Conservation (phyloP, 2,797 vertebrate species). For the Amblyopsis hoosieri region DNA sequence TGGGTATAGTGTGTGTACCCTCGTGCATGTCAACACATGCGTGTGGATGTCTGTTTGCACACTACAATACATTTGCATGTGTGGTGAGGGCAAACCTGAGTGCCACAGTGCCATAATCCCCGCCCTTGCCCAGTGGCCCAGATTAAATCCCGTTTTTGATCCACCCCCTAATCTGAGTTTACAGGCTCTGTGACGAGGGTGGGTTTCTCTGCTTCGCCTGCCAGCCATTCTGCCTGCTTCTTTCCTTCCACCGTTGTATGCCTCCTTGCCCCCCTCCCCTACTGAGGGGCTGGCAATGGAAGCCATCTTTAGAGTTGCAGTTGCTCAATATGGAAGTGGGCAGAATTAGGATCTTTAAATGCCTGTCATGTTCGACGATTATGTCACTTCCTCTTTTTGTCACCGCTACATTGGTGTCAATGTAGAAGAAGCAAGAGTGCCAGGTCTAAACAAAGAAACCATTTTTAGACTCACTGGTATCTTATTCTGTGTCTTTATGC, state of each 20-base stretch:
- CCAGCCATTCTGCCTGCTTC: slow-evolving; percentile 73
- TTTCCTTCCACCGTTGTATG: slow-evolving; percentile 65
- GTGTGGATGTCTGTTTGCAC: slow-evolving; percentile 13
- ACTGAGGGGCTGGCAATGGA: slow-evolving; percentile 73
- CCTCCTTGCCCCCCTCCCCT: slow-evolving; percentile 60
- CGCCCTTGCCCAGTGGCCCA: slow-evolving; percentile 81
- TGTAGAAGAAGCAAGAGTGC: slow-evolving; percentile 56
- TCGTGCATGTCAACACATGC: slow-evolving; percentile 3
- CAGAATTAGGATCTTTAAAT: slow-evolving; percentile 78
- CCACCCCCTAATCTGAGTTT: slow-evolving; percentile 85
- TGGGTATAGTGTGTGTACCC: slow-evolving; percentile 21
- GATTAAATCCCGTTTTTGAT: slow-evolving; percentile 84
- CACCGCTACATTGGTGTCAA: slow-evolving; percentile 60
- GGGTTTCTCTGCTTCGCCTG: slow-evolving; percentile 73
- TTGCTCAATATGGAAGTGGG: slow-evolving; percentile 76
- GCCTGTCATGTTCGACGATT: slow-evolving; percentile 75
- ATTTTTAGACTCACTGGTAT: slow-evolving; percentile 59
- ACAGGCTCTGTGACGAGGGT: slow-evolving; percentile 78
- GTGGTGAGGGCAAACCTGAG: slow-evolving; percentile 60
- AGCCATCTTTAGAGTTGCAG: slow-evolving; percentile 77
- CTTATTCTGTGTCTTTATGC: slow-evolving; percentile 39
- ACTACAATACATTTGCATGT: slow-evolving; percentile 42
- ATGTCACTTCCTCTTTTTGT: slow-evolving; percentile 74
- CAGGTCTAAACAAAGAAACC: slow-evolving; percentile 56
- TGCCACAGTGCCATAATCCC: slow-evolving; percentile 75